These are phyloP conservation scores for Rhorus exstirpatorius DNA, from an alignment of 2,888 invertebrate species.

Conservation along the genomic window DNA sequence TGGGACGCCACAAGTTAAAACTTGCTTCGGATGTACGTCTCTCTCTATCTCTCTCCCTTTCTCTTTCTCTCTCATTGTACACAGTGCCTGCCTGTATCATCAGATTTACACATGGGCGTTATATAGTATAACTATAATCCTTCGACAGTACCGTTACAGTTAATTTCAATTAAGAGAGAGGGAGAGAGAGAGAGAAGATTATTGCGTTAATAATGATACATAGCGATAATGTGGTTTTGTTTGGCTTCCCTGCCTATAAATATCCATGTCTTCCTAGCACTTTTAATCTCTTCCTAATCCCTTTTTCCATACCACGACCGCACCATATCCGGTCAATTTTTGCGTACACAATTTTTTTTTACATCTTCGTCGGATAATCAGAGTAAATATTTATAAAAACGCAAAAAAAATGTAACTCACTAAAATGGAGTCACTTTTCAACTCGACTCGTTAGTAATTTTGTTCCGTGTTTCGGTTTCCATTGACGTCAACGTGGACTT, in stretches of 20 bases:
- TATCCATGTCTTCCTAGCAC: too few relatives aligned
- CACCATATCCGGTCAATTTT: too few relatives aligned
- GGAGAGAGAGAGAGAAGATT: constrained; percentile 32
- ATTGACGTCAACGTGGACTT: too few relatives aligned
- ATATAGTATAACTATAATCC: constrained; percentile 29
- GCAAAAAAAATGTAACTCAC: too few relatives aligned
- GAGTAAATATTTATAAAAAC: too few relatives aligned
- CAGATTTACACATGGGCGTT: constrained; percentile 7
- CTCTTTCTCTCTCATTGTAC: background rate
- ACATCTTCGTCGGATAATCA: too few relatives aligned
- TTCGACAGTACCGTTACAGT: constrained; percentile 54
- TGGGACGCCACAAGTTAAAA: constrained; percentile 61
- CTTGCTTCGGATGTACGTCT: constrained; percentile 33
- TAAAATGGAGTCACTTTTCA: too few relatives aligned
- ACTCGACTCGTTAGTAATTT: too few relatives aligned
- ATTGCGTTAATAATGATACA: background rate
- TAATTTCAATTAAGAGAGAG: constrained; percentile 59
- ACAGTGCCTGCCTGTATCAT: background rate
- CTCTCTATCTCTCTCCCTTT: background rate
- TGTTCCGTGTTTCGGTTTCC: too few relatives aligned
- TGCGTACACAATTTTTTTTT: too few relatives aligned
- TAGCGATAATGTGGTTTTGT: background rate
- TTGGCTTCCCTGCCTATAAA: background rate
- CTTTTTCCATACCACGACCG: too few relatives aligned
- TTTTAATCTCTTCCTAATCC: too few relatives aligned